Evolutionary conservation across 2,797 vertebrate genomes (phyloP).

Genomic region (Sylvia borin): DNA sequence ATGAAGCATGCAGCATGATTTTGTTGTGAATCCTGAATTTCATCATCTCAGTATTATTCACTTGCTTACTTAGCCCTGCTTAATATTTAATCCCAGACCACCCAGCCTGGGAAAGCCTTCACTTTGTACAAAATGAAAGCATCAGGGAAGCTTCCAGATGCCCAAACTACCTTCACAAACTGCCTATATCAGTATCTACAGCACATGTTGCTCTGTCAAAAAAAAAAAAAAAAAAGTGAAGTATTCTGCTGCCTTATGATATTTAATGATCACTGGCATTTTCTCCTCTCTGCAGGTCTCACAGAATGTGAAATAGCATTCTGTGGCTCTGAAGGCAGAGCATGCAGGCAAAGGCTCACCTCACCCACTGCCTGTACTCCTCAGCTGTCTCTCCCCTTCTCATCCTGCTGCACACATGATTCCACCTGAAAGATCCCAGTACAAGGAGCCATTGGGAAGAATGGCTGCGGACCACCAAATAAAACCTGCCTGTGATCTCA

Average conservation of each 20-base stretch:
- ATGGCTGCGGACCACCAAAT: accelerated
- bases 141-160: not conserved
- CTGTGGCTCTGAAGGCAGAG: not conserved
- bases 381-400: not conserved
- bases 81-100: not conserved
- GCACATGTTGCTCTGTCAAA: too few relatives aligned
- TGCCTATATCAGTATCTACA: not conserved
- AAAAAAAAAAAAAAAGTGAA: too few relatives aligned
- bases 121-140: not conserved
- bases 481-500: accelerated
- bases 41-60: not conserved
- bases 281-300: not conserved
- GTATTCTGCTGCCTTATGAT: not conserved
- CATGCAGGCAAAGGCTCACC: not conserved
- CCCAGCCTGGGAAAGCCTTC: not conserved
- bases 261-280: not conserved
- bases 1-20: not conserved
- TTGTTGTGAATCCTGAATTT: not conserved
- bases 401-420: accelerated
- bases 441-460: accelerated
- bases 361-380: accelerated
- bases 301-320: not conserved
- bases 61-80: not conserved
- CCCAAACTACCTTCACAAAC: not conserved
- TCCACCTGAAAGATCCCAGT: not conserved